phyloP scores from a whole-genome alignment of 1,140 invertebrate genomes.

The Drosophila truncata region DNA sequence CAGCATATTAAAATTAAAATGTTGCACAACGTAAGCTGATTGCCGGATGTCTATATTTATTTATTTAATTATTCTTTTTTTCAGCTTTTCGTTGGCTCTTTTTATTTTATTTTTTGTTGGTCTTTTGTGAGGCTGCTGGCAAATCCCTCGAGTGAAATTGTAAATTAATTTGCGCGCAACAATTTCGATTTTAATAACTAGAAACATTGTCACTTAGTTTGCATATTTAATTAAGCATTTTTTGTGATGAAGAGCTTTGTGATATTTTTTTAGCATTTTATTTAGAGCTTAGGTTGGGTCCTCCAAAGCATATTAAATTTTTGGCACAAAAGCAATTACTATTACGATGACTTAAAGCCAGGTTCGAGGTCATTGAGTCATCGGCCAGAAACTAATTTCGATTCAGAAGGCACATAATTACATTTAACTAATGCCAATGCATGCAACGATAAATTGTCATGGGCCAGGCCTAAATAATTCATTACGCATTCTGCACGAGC shows the following conservation, averaged over 20 bases:
- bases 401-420: conserved; percentile 49
- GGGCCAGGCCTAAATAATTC: conserved; percentile 67
- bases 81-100: not conserved
- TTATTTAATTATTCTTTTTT: conserved; percentile 45
- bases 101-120: not conserved
- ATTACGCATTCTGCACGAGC: conserved; percentile 50
- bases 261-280: not conserved
- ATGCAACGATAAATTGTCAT: conserved; percentile 52
- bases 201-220: conserved; percentile 61
- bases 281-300: conserved; percentile 9
- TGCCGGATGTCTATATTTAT: conserved; percentile 43
- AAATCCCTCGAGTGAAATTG: conserved; percentile 60
- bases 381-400: conserved; percentile 41
- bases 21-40: conserved; percentile 49
- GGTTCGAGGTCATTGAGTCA: conserved; percentile 27
- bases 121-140: not conserved
- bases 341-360: conserved; percentile 23
- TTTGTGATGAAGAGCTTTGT: conserved; percentile 8
- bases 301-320: conserved; percentile 9
- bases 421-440: conserved; percentile 55
- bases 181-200: conserved; percentile 61
- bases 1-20: conserved; percentile 49
- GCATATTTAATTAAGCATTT: conserved; percentile 56
- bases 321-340: conserved; percentile 2
- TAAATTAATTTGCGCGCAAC: conserved; percentile 61